Evolutionary conservation across 2,888 invertebrate genomes (phyloP).

Genomic region (Spilosoma lubricipeda): DNA sequence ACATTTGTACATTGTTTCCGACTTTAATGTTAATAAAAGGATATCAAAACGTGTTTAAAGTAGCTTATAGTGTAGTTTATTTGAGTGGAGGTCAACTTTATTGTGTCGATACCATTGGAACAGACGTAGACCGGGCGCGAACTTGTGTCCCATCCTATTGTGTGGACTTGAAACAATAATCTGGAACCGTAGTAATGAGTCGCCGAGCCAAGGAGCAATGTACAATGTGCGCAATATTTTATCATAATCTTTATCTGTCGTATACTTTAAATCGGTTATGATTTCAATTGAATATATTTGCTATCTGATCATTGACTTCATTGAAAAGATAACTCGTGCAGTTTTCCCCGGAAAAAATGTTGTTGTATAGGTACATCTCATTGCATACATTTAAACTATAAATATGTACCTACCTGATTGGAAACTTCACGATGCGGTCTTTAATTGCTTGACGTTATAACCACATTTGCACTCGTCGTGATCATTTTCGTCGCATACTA

Average conservation of each 20-base stretch:
- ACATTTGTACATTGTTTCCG: no score
- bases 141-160: conserved; percentile 81
- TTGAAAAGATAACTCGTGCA: no score
- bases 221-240: conserved; percentile 54
- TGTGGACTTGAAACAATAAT: conserved; percentile 83
- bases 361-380: no score
- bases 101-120: conserved; percentile 59
- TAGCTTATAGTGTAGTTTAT: background rate
- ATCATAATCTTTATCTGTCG: background rate
- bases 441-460: no score
- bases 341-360: no score
- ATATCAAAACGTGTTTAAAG: background rate
- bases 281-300: background rate
- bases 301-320: no score
- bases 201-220: conserved; percentile 59
- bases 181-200: conserved; percentile 80
- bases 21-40: background rate
- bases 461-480: no score
- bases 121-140: conserved; percentile 71
- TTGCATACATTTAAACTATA: no score
- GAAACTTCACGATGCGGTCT: no score
- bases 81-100: background rate
- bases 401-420: no score
- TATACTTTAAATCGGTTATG: background rate
- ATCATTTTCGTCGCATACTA: no score